These are phyloP conservation scores for Drosophila macrospina DNA, from an alignment of 2,888 invertebrate species.

Conservation along the genomic window DNA sequence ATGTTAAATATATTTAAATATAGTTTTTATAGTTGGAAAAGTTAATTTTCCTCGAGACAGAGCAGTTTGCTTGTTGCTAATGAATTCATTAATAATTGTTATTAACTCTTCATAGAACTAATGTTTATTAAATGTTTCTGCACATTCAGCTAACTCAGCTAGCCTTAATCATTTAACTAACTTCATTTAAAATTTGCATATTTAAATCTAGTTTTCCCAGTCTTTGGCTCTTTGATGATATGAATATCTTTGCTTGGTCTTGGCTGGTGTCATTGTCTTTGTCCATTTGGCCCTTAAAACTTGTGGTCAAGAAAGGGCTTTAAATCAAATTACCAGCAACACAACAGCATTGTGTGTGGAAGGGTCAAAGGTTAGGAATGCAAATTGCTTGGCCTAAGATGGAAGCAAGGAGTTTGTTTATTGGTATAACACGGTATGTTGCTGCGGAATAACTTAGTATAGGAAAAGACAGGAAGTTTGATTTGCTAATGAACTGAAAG, in stretches of 20 bases:
- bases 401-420: conserved; percentile 40
- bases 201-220: neutral
- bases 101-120: no score
- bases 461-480: conserved; percentile 75
- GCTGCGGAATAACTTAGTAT: conserved; percentile 63
- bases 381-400: conserved; percentile 57
- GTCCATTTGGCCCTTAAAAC: conserved; percentile 5
- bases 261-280: conserved; percentile 3
- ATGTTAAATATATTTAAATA: no score
- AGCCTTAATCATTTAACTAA: conserved; percentile 3
- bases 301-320: conserved; percentile 55
- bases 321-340: conserved; percentile 74
- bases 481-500: conserved; percentile 81
- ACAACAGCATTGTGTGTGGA: conserved; percentile 57
- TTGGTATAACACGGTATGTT: conserved; percentile 50
- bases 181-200: conserved; percentile 3
- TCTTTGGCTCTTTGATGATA: neutral
- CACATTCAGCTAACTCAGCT: no score
- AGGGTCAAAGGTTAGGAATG: conserved; percentile 52
- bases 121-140: no score
- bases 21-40: no score
- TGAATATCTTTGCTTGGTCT: neutral
- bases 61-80: no score
- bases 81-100: no score
- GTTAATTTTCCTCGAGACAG: no score